These are phyloP conservation scores for Acanthosepion lycidas DNA, from an alignment of 2,888 invertebrate species.

Conservation along the genomic window DNA sequence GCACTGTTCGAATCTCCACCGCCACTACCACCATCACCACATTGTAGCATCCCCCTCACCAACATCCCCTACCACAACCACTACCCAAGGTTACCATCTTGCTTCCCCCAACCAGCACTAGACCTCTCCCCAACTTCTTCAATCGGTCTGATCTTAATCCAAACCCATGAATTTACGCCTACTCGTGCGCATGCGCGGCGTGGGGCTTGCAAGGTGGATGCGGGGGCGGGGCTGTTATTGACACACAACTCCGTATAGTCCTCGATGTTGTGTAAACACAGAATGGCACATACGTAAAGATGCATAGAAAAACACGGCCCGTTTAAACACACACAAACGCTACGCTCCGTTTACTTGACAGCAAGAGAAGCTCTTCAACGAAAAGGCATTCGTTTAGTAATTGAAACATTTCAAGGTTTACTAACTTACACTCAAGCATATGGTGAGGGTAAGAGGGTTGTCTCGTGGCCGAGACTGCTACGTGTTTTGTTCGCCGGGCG, in stretches of 20 bases:
- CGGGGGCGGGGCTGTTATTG: neutral
- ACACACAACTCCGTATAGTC: neutral
- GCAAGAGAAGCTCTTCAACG: neutral
- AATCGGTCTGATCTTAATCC: slow-evolving; percentile 33
- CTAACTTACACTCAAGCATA: neutral
- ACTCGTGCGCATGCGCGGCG: neutral
- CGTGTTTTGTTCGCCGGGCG: neutral
- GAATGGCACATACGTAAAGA: neutral
- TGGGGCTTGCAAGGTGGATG: neutral
- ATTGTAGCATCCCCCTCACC: neutral
- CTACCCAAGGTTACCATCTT: neutral
- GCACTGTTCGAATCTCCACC: too few species aligned
- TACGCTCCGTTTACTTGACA: neutral
- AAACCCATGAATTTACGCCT: slow-evolving; percentile 33
- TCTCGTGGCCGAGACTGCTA: neutral
- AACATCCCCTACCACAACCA: neutral
- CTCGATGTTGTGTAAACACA: neutral
- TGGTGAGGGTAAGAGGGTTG: neutral
- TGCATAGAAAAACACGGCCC: neutral
- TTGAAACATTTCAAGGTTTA: neutral
- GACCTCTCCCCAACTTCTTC: neutral
- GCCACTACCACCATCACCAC: neutral
- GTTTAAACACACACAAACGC: slow-evolving; percentile 10
- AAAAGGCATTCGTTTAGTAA: neutral
- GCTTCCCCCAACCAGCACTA: neutral